Percentiles rank a stretch among this genome's conserved stretches.
Conservation (phyloP, 53 echinoderm and acorn worm species). For the Temnopleurus reevesii region DNA sequence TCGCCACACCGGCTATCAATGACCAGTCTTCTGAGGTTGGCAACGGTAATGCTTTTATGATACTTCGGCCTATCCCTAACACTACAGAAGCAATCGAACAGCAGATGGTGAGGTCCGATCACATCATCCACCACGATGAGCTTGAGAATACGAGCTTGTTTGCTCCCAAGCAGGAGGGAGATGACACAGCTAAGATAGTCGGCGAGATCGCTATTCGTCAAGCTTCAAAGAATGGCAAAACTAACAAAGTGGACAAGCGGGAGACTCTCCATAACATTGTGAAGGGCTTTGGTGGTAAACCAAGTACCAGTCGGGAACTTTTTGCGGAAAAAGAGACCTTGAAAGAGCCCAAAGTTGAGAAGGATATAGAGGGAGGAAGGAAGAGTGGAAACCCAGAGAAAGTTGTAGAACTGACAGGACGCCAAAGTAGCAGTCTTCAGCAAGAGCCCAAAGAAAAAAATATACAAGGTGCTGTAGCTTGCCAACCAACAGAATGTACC, state of each 20-base stretch:
- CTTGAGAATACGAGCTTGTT: conserved; percentile 81
- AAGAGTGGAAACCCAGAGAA: conserved; percentile 4
- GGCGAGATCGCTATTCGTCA: conserved; percentile 92
- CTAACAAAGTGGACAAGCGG: conserved; percentile 66
- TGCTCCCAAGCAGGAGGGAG: conserved; percentile 61
- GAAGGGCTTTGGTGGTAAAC: conserved; percentile 58
- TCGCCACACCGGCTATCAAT: background rate
- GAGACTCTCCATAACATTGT: conserved; percentile 75
- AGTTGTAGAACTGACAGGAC: background rate
- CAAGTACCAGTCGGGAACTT: background rate
- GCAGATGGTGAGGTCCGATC: conserved; percentile 80
- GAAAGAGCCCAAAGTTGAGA: background rate
- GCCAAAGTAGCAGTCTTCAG: background rate
- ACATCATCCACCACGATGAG: conserved; percentile 76
- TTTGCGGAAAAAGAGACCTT: background rate
- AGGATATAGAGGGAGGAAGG: conserved; percentile 18
- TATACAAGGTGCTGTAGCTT: background rate
- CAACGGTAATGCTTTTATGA: conserved; percentile 61
- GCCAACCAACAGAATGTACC: conserved; percentile 72
- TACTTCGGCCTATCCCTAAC: conserved; percentile 75
- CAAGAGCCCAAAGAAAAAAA: conserved; percentile 56
- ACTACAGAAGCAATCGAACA: conserved; percentile 93
- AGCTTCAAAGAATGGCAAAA: conserved; percentile 65
- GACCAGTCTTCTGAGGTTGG: conserved; percentile 51
- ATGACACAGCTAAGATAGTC: conserved; percentile 86